Evolutionary conservation across 2,888 invertebrate genomes (phyloP).

Genomic region (Bombyx huttoni): DNA sequence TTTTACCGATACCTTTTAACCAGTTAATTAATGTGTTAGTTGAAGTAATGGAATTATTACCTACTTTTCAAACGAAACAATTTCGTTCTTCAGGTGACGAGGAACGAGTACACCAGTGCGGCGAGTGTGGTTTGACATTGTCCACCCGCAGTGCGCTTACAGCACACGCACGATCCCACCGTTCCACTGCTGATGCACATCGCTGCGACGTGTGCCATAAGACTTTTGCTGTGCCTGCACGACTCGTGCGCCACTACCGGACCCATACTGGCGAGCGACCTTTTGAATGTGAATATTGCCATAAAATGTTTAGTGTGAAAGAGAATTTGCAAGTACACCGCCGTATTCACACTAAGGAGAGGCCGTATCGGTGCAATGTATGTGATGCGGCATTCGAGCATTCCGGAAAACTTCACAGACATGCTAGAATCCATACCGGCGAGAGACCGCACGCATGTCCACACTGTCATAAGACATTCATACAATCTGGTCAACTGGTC

Average conservation of each 20-base stretch:
- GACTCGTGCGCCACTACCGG: conserved; percentile 87
- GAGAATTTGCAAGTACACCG: conserved; percentile 92
- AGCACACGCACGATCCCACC: conserved; percentile 74
- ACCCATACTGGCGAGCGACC: conserved; percentile 94
- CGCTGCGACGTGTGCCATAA: conserved; percentile 92
- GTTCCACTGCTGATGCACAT: conserved; percentile 78
- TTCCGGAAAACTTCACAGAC: conserved; percentile 90
- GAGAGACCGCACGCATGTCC: conserved; percentile 92
- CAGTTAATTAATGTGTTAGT: too few relatives aligned
- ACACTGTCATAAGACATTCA: conserved; percentile 90
- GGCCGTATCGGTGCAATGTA: conserved; percentile 90
- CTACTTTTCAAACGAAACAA: conserved; percentile 29
- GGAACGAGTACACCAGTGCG: conserved; percentile 71
- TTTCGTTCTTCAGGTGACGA: conserved; percentile 65
- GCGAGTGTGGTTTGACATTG: conserved; percentile 81
- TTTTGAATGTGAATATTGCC: conserved; percentile 92
- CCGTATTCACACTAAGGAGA: conserved; percentile 91
- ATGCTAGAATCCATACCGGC: conserved; percentile 92
- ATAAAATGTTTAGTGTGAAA: conserved; percentile 93
- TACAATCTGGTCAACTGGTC: conserved; percentile 91
- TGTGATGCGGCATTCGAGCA: conserved; percentile 92
- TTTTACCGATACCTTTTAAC: conserved; percentile 10
- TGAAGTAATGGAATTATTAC: conserved; percentile 26
- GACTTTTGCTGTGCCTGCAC: conserved; percentile 91
- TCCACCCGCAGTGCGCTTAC: conserved; percentile 83